These are phyloP conservation scores for Amblyjoppa fuscipennis DNA, from an alignment of 2,888 invertebrate species.

Conservation along the genomic window DNA sequence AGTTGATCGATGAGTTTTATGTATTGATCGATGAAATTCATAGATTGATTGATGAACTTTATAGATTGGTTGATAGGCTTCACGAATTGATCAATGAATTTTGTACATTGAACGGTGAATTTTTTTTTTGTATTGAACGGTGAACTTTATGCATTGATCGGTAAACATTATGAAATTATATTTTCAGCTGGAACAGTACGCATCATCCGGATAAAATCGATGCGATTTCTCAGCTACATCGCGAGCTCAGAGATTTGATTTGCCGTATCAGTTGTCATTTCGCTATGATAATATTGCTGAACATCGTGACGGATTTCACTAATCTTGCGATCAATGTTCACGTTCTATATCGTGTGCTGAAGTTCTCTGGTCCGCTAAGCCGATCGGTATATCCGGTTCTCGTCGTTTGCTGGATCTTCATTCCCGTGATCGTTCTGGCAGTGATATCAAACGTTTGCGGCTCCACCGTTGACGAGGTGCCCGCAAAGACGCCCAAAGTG, in stretches of 20 bases:
- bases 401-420: neutral
- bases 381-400: neutral
- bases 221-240: slow-evolving; percentile 40
- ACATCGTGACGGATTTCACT: neutral
- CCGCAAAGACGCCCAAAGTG: neutral
- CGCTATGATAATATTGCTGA: neutral
- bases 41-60: too few relatives aligned
- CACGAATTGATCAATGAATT: neutral
- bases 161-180: neutral
- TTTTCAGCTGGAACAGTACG: slow-evolving; percentile 13
- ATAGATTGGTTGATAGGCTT: too few relatives aligned
- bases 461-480: slow-evolving; percentile 43
- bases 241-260: slow-evolving; percentile 33
- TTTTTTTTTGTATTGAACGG: neutral
- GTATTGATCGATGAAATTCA: neutral
- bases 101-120: too few relatives aligned
- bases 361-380: neutral
- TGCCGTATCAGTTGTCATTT: slow-evolving; percentile 2
- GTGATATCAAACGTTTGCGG: slow-evolving; percentile 29
- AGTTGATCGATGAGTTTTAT: neutral
- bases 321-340: neutral
- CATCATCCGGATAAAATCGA: slow-evolving; percentile 3
- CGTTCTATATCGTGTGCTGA: neutral
- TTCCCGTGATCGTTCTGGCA: neutral
- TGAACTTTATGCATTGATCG: neutral